Percentiles rank a stretch among this genome's conserved stretches.
Conservation (phyloP, 2,113 vertebrate species). For the Heterotilapia buettikoferi region DNA sequence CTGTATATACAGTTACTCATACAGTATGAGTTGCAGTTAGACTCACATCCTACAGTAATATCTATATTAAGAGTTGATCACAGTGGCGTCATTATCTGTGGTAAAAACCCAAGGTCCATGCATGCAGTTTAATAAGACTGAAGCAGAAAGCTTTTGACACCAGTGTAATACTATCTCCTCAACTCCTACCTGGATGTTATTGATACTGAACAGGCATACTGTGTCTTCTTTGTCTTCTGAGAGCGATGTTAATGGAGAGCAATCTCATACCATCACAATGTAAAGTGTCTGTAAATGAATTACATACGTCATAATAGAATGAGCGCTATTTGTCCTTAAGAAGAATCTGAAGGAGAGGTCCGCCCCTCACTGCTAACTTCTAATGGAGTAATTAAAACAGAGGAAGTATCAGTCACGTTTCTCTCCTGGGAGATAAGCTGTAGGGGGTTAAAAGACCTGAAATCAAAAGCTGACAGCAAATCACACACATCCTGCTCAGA, state of each 20-base stretch:
- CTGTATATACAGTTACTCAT: not conserved
- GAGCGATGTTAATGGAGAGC: not conserved
- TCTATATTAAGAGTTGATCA: not conserved
- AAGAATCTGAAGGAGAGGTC: not conserved
- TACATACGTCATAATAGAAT: not conserved
- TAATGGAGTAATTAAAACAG: not conserved
- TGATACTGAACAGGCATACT: not conserved
- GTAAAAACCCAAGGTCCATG: not conserved
- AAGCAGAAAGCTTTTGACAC: not conserved
- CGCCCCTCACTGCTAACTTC: not conserved
- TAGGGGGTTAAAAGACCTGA: not conserved
- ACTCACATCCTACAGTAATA: not conserved
- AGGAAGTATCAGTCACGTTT: not conserved
- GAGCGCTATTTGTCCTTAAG: not conserved
- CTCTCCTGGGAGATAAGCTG: not conserved
- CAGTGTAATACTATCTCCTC: not conserved
- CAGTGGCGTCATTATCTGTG: not conserved
- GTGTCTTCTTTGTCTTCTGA: not conserved
- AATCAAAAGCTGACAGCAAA: conserved; percentile 4
- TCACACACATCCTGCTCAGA: conserved; percentile 6
- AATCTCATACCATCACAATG: not conserved
- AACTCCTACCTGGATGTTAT: not conserved
- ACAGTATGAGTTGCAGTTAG: not conserved
- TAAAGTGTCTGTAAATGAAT: not conserved
- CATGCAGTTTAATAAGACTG: not conserved